phyloP scores from a whole-genome alignment of 1,140 invertebrate genomes.

The Drosophila chauvacae region DNA sequence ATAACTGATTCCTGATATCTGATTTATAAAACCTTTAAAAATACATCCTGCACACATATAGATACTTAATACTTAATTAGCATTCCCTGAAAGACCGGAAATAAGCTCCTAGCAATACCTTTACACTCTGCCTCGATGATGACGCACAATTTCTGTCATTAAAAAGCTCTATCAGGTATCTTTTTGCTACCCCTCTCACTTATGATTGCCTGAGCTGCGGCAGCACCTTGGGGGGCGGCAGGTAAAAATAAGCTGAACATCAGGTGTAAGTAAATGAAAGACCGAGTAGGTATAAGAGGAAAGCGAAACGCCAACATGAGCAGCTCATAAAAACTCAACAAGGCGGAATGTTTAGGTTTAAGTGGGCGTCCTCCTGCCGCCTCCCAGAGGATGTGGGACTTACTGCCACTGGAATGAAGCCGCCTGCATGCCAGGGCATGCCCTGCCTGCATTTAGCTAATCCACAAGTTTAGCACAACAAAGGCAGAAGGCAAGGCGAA shows the following conservation, averaged over 20 bases:
- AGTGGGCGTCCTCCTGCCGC: constrained; percentile 43
- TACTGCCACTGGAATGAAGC: constrained; percentile 9
- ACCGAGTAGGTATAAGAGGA: constrained; percentile 27
- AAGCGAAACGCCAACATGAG: constrained; percentile 60
- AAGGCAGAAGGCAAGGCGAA: constrained; percentile 52
- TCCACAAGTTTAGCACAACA: constrained; percentile 74
- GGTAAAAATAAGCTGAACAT: constrained; percentile 70
- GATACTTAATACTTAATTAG: constrained; percentile 1
- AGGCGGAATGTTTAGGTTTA: constrained; percentile 77
- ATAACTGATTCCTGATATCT: not conserved
- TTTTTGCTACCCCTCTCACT: not conserved
- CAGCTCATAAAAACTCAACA: constrained; percentile 78
- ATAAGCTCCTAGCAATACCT: not conserved
- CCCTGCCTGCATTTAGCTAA: constrained; percentile 73
- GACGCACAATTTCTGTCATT: constrained; percentile 52
- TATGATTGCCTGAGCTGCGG: not conserved
- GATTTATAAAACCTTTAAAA: not conserved
- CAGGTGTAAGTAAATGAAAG: constrained; percentile 71
- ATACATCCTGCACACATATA: not conserved
- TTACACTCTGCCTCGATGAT: not conserved
- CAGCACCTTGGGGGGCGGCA: constrained; percentile 15
- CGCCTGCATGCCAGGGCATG: constrained; percentile 51
- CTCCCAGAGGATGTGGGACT: not conserved
- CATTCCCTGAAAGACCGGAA: not conserved
- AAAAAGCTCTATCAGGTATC: constrained; percentile 22